Evolutionary conservation across 2,113 vertebrate species (phyloP), one percentile per base, ranked within the genome.

Genomic region (Neodon shergylaensis): DNA sequence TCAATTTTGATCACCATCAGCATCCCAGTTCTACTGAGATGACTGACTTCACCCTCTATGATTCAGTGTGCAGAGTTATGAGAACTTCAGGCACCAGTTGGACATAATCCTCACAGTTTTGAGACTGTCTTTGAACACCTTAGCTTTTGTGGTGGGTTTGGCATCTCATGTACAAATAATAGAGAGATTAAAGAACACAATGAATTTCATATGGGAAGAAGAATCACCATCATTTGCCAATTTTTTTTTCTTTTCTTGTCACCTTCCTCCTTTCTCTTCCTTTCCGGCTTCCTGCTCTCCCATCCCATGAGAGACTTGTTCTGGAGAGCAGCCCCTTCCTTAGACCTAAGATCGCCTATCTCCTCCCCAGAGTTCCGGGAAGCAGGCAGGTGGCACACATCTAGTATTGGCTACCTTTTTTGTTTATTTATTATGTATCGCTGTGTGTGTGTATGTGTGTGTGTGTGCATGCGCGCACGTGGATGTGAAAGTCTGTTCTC

Each of bases 201-300:
- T 86, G 79, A 79, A 88, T 83, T 91, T 77, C 70, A 63, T 47
- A 91, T 79, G 65, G 73, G n/a, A 92, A 89, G 61, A 92, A 86
- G 39, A 94, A 73, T 21, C 49, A 63, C 26, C 14, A 4, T 76
- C 52, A 36, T n/a, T 92, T 92, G 63, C 54, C 65, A 83, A 39
- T 21, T 76, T 49, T 49, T 49, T 13, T 49, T 76, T 74, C 49
- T 42, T 73, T 52, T 42, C 9, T 58, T 54, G 4, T 28, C 47
- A 42, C 28, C 19, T 31, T 14, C 47, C n/a, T 77, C 24, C 26
- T 89, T 2, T n/a, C 4, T 47, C 24, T 49, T 3, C 14, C 4
- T 44, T 21, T 39, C 11, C 33, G 7, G 14, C 14, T n/a, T 44
- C 26, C n/a, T 42, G 66, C n/a, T 33, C 10, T 11, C 19, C 11